Evolutionary conservation across 2,113 vertebrate species (phyloP), one percentile per base, ranked within the genome.

Genomic region (Lucifuga dentata): DNA sequence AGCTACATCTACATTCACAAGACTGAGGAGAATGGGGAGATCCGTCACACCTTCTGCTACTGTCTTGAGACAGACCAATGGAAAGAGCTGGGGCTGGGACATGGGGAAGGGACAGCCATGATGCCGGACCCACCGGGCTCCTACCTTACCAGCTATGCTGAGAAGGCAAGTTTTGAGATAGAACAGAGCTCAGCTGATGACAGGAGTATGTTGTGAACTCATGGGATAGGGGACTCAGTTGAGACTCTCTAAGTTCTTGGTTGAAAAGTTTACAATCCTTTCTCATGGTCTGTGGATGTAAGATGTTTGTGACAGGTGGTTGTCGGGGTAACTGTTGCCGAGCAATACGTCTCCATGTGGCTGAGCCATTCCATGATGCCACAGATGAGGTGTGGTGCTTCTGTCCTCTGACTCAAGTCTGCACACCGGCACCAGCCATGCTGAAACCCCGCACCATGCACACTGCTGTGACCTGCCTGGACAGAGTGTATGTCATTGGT

Each of bases 1-100:
- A 96, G 95, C 84, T 99, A 99, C 3, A 98, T 99, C 85, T 96
- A 97, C 75, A 95, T 98, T 76, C 95, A 97, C 86, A 99, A 99
- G 92, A 99, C 96, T 0, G 96, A 97, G 67, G 96, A 97, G 86
- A 93, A 93, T 15, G 91, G 94, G 52, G 91, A 93, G 81, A 92
- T 87, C 17, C 90, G 83, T 2, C 93, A 96, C 67, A 94, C 95
- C 0, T 98, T 99, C 92, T 98, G 96, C 90, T 99, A 98, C 83
- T 95, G 95, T 68, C 92, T 97, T 74, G 93, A 93, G 86, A 92
- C 90, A 15, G 94, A 98, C 73, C 92, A 86, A 13, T 99, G 98
- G 98, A 95, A 86, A 63, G 95, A 96, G 44, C 85, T 98, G 21
- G 90, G 89, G n/a, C 87, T 91, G 0, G 91, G 89, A 0, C 87